Percentiles rank a stretch among this genome's conserved stretches.
phyloP scores from a whole-genome alignment of 1,140 invertebrate species.

The Samia ricini region DNA sequence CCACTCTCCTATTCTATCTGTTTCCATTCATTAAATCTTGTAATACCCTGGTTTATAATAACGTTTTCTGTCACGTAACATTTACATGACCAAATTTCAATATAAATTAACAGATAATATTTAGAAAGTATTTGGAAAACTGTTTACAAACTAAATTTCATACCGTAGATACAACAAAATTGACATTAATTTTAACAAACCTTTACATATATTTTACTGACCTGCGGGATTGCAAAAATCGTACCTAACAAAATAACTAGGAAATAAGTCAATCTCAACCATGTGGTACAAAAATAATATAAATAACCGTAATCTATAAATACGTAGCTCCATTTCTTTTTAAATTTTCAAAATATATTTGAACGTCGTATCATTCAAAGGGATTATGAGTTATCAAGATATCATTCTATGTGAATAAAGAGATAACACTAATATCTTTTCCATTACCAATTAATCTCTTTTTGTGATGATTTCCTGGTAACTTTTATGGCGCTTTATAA shows the following conservation, averaged over 20 bases:
- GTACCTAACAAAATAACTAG: neutral
- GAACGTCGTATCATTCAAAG: neutral
- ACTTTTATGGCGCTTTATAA: constrained; percentile 16
- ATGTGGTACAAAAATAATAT: neutral
- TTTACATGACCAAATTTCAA: too few relatives aligned
- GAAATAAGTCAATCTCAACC: neutral
- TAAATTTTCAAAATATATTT: neutral
- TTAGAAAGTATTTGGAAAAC: too few relatives aligned
- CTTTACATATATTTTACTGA: too few relatives aligned
- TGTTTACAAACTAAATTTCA: too few relatives aligned
- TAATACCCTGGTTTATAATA: too few relatives aligned
- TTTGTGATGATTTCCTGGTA: constrained; percentile 14
- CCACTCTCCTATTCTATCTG: too few relatives aligned
- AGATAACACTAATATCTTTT: constrained; percentile 20
- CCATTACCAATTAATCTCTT: constrained; percentile 28
- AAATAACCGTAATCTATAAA: neutral
- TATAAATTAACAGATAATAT: too few relatives aligned
- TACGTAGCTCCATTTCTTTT: neutral
- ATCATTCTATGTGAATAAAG: neutral
- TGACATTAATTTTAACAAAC: too few relatives aligned
- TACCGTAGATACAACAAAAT: too few relatives aligned
- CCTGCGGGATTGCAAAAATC: neutral
- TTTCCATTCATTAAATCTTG: too few relatives aligned
- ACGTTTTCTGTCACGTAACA: too few relatives aligned
- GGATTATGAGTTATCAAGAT: neutral